Evolutionary conservation across 2,113 vertebrate genomes (phyloP).

Genomic region (Odontophorus gujanensis): DNA sequence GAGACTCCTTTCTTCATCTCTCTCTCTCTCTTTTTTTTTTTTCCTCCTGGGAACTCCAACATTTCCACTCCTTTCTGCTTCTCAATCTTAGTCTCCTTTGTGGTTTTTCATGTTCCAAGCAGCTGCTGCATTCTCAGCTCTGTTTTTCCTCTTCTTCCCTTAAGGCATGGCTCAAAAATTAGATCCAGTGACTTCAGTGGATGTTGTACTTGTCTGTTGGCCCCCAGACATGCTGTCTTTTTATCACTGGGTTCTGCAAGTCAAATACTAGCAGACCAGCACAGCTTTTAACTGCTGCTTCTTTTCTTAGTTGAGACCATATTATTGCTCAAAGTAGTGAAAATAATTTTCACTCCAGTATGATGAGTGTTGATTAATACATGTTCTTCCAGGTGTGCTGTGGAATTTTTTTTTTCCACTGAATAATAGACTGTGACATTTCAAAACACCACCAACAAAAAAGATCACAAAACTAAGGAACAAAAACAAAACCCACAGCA

Average conservation of each 20-base stretch:
- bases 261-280: not conserved
- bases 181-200: not conserved
- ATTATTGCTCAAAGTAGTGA: not conserved
- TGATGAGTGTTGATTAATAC: not conserved
- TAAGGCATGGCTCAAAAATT: constrained; percentile 47
- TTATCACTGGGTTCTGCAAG: not conserved
- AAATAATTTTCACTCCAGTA: not conserved
- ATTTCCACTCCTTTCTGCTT: not conserved
- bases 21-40: not conserved
- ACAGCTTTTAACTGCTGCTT: not conserved
- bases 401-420: not conserved
- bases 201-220: not conserved
- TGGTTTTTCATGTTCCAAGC: not conserved
- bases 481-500: not conserved
- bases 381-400: not conserved
- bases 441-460: not conserved
- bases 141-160: not conserved
- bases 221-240: not conserved
- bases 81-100: not conserved
- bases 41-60: not conserved
- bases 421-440: not conserved
- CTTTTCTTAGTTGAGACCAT: not conserved
- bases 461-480: too few relatives aligned
- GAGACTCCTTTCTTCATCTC: not conserved
- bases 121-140: constrained; percentile 11